Evolutionary conservation across 2,797 vertebrate species (phyloP), one percentile per base, ranked within the genome.

Genomic region (Eulemur coronatus): DNA sequence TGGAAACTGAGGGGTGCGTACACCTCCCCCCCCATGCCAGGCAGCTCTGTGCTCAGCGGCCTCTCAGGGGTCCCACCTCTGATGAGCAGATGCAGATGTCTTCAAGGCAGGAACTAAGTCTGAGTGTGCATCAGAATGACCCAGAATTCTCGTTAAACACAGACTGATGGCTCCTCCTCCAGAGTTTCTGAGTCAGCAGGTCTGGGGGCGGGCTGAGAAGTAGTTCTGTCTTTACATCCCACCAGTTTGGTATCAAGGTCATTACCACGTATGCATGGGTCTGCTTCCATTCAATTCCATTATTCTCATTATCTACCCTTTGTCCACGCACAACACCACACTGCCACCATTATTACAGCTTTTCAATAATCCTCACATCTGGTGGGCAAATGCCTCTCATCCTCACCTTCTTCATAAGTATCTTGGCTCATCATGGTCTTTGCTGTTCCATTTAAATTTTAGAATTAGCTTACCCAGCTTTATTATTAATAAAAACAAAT

Each of bases 241-340:
- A 10, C 0, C 12, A 38, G 7, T 15, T 0, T 0, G 26, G 6
- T 8, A 13, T 24, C 38, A 0, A 33, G 12, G 35, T 30, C 28
- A 9, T 20, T 13, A 79, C 7, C 18, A 14, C 22, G 0, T 2
- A n/a, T 0, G 3, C 7, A 0, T n/a, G 7, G 17, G 15, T 65
- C 63, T 65, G 33, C 33, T 65, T 65, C 63, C 33, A n/a, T 65
- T 18, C 24, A 50, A n/a, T 8, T 2, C 63, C 63, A 65, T n/a
- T 65, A 65, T n/a, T 65, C 63, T 17, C 8, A 65, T 9, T n/a
- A 20, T n/a, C 65, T 50, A 24, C 3, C 1, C 6, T 24, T 28
- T 15, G 0, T 33, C 43, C 0, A 0, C 0, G 13, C 26, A 6
- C n/a, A n/a, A 7, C 33, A 13, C 12, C 55, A 13, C 6, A 18